Evolutionary conservation across 2,113 vertebrate species (phyloP), one percentile per base, ranked within the genome.

Genomic region (Pogona vitticeps): DNA sequence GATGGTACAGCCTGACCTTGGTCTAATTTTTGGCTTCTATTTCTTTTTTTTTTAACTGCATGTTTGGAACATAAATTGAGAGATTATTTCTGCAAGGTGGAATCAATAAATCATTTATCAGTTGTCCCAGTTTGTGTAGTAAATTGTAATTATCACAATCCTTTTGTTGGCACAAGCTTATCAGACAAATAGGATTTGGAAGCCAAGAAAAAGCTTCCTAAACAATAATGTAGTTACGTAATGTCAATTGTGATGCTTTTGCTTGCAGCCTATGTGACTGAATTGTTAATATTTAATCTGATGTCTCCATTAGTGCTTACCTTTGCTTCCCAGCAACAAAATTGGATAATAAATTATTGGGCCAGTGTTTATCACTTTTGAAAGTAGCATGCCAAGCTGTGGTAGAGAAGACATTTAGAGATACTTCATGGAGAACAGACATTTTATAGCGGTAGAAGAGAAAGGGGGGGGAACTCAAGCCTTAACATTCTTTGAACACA

Each of bases 31-130:
- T 91, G 86, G 80, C 63, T 89, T 92, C 85, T 88, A 84, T 91
- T 92, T 91, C 85, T 90, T 80, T 73, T 33, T 92, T 88, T 92
- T 92, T 91, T 91, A 91, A 89, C 68, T 89, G 84, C 86, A 90
- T 93, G 89, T 89, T 89, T 93, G 90, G 92, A 93, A 94, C 93
- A 90, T 73, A 91, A 92, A 92, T 86, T 82, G 90, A 91, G 86
- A 82, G 90, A 88, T 93, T 91, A 93, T 96, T 95, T 91, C 21
- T 82, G 88, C 92, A 89, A 89, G 76, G 91, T 93, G 91, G 95
- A 94, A 93, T 95, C 94, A 91, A 91, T 93, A 95, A 90, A 94
- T 95, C 93, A 92, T 95, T 95, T 95, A 92, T 94, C 89, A 91
- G 83, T 92, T 94, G 89, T 92, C 91, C 80, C 85, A 86, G 80